Conservation (phyloP, 2,888 invertebrate species). For the Chrysolina oricalcia region DNA sequence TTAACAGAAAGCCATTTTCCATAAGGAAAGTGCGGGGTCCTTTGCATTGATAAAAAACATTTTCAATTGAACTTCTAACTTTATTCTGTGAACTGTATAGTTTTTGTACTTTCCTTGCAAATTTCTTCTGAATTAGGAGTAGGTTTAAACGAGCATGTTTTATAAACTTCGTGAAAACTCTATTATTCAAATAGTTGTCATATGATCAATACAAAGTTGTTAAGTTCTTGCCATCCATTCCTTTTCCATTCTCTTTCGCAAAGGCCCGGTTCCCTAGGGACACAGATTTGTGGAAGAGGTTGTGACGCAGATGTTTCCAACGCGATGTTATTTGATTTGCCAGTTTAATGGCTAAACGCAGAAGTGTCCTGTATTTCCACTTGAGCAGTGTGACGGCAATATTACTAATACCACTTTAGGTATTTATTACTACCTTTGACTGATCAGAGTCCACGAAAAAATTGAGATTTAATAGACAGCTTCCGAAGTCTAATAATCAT, state of each 20-base stretch:
- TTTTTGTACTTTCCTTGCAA: too few relatives aligned
- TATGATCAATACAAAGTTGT: not conserved
- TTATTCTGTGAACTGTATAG: too few relatives aligned
- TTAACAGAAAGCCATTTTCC: too few relatives aligned
- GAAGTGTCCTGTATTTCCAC: conserved; percentile 56
- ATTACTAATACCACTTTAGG: not conserved
- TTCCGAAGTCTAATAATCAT: too few relatives aligned
- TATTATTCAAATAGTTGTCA: not conserved
- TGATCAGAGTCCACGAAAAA: not conserved
- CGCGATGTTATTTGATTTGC: conserved; percentile 68
- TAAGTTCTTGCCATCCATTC: not conserved
- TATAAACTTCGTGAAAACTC: too few relatives aligned
- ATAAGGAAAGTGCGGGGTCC: too few relatives aligned
- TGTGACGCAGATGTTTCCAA: conserved; percentile 65
- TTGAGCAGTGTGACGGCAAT: not conserved
- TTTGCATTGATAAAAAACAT: too few relatives aligned
- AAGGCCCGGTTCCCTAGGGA: conserved; percentile 55
- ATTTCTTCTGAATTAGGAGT: too few relatives aligned
- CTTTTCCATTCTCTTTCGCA: conserved; percentile 18
- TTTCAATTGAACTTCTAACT: too few relatives aligned
- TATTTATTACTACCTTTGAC: not conserved
- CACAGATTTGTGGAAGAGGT: conserved; percentile 56
- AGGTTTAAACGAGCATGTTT: too few relatives aligned
- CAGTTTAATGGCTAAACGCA: conserved; percentile 65
- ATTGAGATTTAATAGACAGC: too few relatives aligned